Evolutionary conservation across 2,113 vertebrate genomes (phyloP).

Genomic region (Oreochromis niloticus): DNA sequence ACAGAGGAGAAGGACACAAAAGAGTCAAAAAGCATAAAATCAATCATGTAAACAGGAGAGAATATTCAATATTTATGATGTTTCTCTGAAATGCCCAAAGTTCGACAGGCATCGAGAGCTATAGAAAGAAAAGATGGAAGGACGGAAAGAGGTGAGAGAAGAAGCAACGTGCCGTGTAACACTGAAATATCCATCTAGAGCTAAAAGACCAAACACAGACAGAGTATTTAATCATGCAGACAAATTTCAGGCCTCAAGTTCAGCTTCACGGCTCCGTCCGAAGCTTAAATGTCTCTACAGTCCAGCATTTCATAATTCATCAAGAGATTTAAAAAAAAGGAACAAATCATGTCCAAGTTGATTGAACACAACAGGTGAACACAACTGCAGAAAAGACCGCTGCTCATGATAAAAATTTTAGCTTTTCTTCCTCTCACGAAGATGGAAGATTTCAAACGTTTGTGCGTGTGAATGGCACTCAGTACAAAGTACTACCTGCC

Average conservation of each 20-base stretch:
- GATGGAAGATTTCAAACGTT: not conserved
- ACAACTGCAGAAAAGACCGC: not conserved
- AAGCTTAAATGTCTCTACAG: not conserved
- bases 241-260: not conserved
- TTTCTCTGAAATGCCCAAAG: constrained; percentile 29
- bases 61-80: constrained; percentile 45
- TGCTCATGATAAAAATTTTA: not conserved
- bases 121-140: not conserved
- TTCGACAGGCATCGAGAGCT: not conserved
- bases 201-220: not conserved
- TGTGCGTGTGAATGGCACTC: not conserved
- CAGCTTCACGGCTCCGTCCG: not conserved
- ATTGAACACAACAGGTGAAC: constrained; percentile 37
- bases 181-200: not conserved
- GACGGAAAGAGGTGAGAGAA: not conserved
- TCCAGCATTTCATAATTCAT: constrained; percentile 23
- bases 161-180: not conserved
- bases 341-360: not conserved
- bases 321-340: not conserved
- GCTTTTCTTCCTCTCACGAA: not conserved
- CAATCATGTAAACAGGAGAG: constrained; percentile 34
- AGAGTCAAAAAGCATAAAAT: not conserved
- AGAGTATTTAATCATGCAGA: not conserved
- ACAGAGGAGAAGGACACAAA: not conserved
- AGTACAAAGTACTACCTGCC: not conserved